These are phyloP conservation scores for Acipenser oxyrinchus DNA, from an alignment of 2,797 vertebrate genomes.

Conservation along the genomic window DNA sequence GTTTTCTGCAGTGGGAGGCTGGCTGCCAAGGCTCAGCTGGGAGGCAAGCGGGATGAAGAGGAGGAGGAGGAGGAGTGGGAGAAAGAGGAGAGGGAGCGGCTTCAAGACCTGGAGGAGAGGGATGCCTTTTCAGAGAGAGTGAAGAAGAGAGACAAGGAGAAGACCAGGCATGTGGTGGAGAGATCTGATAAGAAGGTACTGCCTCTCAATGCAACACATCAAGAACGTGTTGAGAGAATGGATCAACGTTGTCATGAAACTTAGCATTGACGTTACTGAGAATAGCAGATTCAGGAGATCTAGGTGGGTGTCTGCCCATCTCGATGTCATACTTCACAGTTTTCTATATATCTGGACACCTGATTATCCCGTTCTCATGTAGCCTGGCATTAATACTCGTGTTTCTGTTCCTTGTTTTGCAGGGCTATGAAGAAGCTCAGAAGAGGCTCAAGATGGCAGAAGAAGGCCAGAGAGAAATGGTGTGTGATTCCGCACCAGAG, in stretches of 20 bases:
- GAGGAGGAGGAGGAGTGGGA: slow-evolving; percentile 86
- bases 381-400: not conserved
- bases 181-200: slow-evolving; percentile 80
- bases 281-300: no score
- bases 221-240: not conserved
- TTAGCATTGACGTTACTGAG: no score
- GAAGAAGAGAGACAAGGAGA: slow-evolving; percentile 75
- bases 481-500: slow-evolving; percentile 27
- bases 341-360: no score
- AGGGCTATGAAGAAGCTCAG: slow-evolving; percentile 91
- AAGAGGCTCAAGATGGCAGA: slow-evolving; percentile 84
- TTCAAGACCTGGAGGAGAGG: slow-evolving; percentile 79
- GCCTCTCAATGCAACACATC: not conserved
- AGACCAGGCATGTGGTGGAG: slow-evolving; percentile 73
- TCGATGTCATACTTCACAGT: no score
- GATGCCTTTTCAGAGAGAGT: slow-evolving; percentile 82
- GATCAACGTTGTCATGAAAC: no score
- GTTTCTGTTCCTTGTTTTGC: slow-evolving; percentile 4
- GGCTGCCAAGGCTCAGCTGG: slow-evolving; percentile 12
- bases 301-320: no score
- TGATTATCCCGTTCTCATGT: no score
- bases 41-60: slow-evolving; percentile 32
- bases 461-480: slow-evolving; percentile 78
- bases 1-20: slow-evolving; percentile 16
- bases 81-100: slow-evolving; percentile 72